Base-by-base conservation (phyloP, 2,888 invertebrate genomes). In the Syrphus vitripennis region DNA sequence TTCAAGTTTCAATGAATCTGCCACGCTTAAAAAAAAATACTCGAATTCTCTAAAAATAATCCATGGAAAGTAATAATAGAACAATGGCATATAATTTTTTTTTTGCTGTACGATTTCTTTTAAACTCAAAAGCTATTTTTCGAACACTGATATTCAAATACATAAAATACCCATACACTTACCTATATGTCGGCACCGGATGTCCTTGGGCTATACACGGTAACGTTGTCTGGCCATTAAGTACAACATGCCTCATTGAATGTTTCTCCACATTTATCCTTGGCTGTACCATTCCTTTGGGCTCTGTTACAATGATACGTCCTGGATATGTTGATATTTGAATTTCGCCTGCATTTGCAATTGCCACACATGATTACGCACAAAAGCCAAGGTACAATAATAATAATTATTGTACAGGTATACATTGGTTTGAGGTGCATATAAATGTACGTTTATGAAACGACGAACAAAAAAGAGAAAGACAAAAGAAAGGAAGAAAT, bases 171-270 rank as follows among this genome's bases (percentile, higher is more conserved):
- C 21, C 16, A 65, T 14, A 19, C 82, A 90, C 93, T 93, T 91
- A 95, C 95, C 96, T 95, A 93, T 96, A 96, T 84, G 94, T 95
- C 78, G 97, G 96, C 81, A 96, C 95, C 4, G 96, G 96, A 94
- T 96, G 95, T 87, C 96, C 96, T 92, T 96, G 96, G 72, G 96
- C 96, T 34, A 95, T 95, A 92, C 96, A 97, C 57, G 96, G 95
- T 88, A 97, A 92, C 88, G 95, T 95, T 89, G 96, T 95, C 91
- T 96, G 95, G 83, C 95, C 95, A 42, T 96, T 96, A 83, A 95
- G 94, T 87, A 94, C 94, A 82, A 95, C 95, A 89, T 95, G 94
- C 80, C 95, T 94, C 88, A 94, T 94, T 89, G 94, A 94, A 90
- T 95, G 95, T 89, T 95, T 94, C 91, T 96, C 96, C 65, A 95